Percentiles rank a stretch among this genome's conserved stretches.
Evolutionary conservation across 1,140 invertebrate species (phyloP).

Genomic region (Drosophila pruinosa): DNA sequence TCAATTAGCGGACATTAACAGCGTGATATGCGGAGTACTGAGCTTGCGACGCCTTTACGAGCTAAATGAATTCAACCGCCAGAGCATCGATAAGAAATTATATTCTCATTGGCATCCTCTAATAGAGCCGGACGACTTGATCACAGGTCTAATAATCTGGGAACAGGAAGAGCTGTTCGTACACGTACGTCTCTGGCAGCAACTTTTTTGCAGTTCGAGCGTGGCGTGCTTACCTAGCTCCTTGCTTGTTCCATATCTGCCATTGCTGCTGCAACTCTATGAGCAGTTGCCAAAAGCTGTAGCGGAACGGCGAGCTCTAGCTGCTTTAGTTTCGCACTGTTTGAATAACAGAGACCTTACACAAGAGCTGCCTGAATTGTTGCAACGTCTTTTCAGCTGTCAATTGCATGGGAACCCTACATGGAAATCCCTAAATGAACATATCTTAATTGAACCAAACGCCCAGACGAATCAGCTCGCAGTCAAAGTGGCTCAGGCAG

Average conservation of each 20-base stretch:
- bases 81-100: slow-evolving; percentile 27
- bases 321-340: slow-evolving; percentile 47
- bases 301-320: slow-evolving; percentile 12
- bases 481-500: slow-evolving; percentile 37
- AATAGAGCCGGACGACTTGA: slow-evolving; percentile 46
- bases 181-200: slow-evolving; percentile 39
- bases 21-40: slow-evolving; percentile 42
- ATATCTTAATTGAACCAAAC: slow-evolving; percentile 38
- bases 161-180: slow-evolving; percentile 56
- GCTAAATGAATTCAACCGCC: slow-evolving; percentile 36
- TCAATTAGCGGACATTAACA: slow-evolving; percentile 33
- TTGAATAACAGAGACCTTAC: slow-evolving; percentile 54
- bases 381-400: slow-evolving; percentile 45
- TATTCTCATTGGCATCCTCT: slow-evolving; percentile 22
- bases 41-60: slow-evolving; percentile 57
- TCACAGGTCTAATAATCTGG: slow-evolving; percentile 66
- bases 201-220: slow-evolving; percentile 62
- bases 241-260: slow-evolving; percentile 53
- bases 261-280: slow-evolving; percentile 57
- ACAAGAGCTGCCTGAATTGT: slow-evolving; percentile 42
- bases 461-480: slow-evolving; percentile 1
- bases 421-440: slow-evolving; percentile 48
- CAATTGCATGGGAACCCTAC: not conserved
- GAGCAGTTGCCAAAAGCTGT: slow-evolving; percentile 31
- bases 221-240: slow-evolving; percentile 67